Percentiles rank a stretch among this genome's conserved stretches.
Evolutionary conservation across 2,113 vertebrate genomes (phyloP).

Genomic region (Osmerus mordax): DNA sequence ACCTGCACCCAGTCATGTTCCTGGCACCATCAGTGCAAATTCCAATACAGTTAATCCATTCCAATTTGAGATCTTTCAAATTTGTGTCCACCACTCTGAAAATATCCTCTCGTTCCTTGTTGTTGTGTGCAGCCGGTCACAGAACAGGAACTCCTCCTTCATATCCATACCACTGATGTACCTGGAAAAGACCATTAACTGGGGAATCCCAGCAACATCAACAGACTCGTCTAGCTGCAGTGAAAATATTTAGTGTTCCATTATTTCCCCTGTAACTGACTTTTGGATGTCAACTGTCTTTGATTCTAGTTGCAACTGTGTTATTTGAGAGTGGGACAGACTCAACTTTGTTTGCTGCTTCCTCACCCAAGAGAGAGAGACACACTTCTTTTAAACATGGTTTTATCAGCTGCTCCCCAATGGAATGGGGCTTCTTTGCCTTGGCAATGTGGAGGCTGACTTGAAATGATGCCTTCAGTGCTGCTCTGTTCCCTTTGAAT

Average conservation of each 20-base stretch:
- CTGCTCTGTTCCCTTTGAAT: constrained; percentile 11
- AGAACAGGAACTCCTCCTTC: constrained; percentile 8
- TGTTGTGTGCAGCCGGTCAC: not conserved
- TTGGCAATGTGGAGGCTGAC: constrained; percentile 10
- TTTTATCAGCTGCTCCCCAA: constrained; percentile 13
- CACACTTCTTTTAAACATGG: constrained; percentile 8
- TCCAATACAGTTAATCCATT: constrained; percentile 12
- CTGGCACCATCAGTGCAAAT: not conserved
- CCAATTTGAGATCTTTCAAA: constrained; percentile 5
- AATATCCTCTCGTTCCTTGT: constrained; percentile 10
- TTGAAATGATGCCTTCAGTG: constrained; percentile 6
- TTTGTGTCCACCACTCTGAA: constrained; percentile 10
- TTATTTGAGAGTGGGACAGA: constrained; percentile 14
- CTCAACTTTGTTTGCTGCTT: constrained; percentile 16
- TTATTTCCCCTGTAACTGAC: not conserved
- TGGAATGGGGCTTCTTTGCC: constrained; percentile 2
- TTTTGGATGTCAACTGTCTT: constrained; percentile 8
- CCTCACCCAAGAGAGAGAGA: constrained; percentile 8
- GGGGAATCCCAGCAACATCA: constrained; percentile 20
- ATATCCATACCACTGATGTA: constrained; percentile 8
- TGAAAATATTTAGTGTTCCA: not conserved
- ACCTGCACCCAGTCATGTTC: no score
- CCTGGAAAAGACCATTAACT: constrained; percentile 10
- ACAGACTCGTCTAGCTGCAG: constrained; percentile 16
- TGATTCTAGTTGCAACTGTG: constrained; percentile 17